A percentile compares a stretch with the other conserved stretches of the same genome.
Evolutionary conservation across 2,797 vertebrate species (phyloP).

Genomic region (Nyctibius grandis): DNA sequence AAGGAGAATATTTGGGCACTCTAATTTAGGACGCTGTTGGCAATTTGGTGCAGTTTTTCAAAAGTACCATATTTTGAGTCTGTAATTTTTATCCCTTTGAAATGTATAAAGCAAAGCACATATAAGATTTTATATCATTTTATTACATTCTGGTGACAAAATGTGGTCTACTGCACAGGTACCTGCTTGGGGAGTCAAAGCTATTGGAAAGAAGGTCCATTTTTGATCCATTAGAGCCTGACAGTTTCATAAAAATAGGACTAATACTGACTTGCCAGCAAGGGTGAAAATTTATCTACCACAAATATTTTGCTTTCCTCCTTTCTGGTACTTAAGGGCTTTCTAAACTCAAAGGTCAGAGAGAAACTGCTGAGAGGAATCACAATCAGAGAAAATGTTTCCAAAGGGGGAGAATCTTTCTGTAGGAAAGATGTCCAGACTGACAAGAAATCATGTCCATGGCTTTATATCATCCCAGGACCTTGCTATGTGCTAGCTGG

Average conservation of each 20-base stretch:
- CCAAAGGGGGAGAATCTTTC: conserved; percentile 1
- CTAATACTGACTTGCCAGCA: neutral
- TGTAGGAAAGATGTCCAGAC: neutral
- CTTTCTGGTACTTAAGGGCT: conserved; percentile 29
- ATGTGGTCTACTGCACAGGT: neutral
- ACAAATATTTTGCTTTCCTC: conserved; percentile 37
- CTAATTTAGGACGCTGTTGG: neutral
- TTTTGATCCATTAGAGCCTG: neutral
- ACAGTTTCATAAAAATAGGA: neutral
- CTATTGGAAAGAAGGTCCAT: neutral
- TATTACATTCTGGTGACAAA: neutral
- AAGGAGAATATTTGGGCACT: too few species aligned
- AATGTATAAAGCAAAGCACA: neutral
- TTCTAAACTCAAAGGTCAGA: conserved; percentile 50
- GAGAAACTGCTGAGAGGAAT: conserved; percentile 37
- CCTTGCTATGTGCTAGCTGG: neutral
- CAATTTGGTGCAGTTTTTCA: neutral
- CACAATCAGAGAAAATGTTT: conserved; percentile 16
- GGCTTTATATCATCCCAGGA: neutral
- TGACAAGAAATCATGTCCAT: neutral
- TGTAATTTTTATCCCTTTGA: neutral
- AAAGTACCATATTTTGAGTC: neutral
- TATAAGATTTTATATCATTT: neutral
- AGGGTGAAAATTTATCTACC: neutral
- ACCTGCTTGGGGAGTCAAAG: neutral